Conservation (phyloP, 2,797 vertebrate species). For the Sciurus carolinensis region DNA sequence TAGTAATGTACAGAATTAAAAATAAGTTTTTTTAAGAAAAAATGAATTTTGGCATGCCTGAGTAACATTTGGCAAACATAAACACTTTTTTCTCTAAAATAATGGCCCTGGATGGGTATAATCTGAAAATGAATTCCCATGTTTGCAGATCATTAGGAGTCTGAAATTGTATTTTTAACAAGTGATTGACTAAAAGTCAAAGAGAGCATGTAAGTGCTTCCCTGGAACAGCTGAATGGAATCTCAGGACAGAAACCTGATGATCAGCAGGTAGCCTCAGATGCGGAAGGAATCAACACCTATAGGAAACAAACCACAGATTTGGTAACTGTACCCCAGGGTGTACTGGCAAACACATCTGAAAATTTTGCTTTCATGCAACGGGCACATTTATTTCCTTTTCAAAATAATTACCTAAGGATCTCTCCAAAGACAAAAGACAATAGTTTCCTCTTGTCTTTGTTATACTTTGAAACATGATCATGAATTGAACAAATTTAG, state of each 20-base stretch:
- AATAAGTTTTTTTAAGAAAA: not conserved
- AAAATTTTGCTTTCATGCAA: constrained; percentile 69
- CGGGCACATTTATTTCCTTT: constrained; percentile 15
- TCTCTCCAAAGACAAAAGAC: constrained; percentile 46
- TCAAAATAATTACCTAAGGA: not conserved
- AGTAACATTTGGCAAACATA: not conserved
- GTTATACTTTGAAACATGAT: not conserved
- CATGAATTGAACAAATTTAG: not conserved
- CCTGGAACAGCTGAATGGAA: not conserved
- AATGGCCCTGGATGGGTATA: not conserved
- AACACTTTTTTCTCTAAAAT: not conserved
- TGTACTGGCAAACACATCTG: not conserved
- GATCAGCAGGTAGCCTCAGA: not conserved
- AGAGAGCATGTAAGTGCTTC: not conserved
- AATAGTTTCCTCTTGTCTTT: constrained; percentile 34
- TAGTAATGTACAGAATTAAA: not conserved
- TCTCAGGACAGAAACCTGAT: not conserved
- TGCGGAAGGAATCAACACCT: not conserved
- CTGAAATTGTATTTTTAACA: not conserved
- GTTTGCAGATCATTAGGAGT: not conserved
- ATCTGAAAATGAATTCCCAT: not conserved
- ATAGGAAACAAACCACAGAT: not conserved
- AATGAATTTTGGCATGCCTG: not conserved
- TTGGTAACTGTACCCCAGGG: not conserved
- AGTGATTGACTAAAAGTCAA: not conserved